Conservation (phyloP, 2,888 invertebrate species). For the Urechis unicinctus region DNA sequence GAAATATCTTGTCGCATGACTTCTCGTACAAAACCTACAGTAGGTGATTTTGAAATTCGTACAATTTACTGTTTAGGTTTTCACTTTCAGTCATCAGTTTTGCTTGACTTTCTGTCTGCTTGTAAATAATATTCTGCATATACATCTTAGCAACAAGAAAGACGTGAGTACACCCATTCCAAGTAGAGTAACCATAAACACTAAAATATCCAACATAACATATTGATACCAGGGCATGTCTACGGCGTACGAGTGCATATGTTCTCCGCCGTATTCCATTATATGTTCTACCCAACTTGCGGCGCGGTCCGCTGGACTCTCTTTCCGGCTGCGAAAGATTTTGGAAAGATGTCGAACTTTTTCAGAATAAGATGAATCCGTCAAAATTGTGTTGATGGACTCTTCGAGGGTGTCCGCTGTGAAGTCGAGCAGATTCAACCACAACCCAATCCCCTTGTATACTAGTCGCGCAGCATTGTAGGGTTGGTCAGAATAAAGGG, state of each 20-base stretch:
- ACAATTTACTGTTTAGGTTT: no score
- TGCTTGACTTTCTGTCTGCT: no score
- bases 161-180: no score
- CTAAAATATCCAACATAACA: constrained; percentile 21
- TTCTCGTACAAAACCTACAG: no score
- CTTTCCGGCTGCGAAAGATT: constrained; percentile 15
- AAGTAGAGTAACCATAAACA: neutral
- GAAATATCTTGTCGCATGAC: no score
- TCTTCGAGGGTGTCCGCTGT: constrained; percentile 13
- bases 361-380: constrained; percentile 14
- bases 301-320: constrained; percentile 22
- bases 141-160: no score
- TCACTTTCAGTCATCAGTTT: no score
- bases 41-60: no score
- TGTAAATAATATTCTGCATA: no score
- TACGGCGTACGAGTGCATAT: constrained; percentile 23
- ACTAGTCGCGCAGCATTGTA: constrained; percentile 21
- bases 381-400: constrained; percentile 15
- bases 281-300: constrained; percentile 31
- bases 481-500: constrained; percentile 23
- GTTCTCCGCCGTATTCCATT: constrained; percentile 26
- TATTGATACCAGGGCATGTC: constrained; percentile 27
- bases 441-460: constrained; percentile 10
- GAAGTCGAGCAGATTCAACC: neutral
- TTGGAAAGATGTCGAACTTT: constrained; percentile 18